A percentile compares a stretch with the other conserved stretches of the same genome.
These are phyloP conservation scores for Vanessa cardui DNA, from an alignment of 2,888 invertebrate species.

Conservation along the genomic window DNA sequence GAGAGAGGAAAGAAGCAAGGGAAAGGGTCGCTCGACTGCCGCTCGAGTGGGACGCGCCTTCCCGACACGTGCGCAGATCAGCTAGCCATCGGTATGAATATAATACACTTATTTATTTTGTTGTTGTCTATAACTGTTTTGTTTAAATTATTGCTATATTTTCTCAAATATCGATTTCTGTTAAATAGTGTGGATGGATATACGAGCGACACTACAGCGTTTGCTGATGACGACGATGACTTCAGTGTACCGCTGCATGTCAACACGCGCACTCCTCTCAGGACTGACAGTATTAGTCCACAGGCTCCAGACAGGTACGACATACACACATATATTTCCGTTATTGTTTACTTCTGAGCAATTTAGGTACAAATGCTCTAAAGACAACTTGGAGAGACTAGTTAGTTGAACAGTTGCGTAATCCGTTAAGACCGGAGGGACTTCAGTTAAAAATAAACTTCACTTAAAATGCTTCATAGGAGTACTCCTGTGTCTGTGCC, in stretches of 20 bases:
- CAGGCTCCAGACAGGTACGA: constrained; percentile 75
- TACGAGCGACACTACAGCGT: constrained; percentile 90
- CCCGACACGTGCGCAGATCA: constrained; percentile 75
- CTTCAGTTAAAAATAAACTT: too few relatives aligned
- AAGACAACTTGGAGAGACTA: too few relatives aligned
- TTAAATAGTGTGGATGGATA: constrained; percentile 86
- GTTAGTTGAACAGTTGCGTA: too few relatives aligned
- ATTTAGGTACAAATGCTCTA: too few relatives aligned
- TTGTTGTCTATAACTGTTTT: too few relatives aligned
- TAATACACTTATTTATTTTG: too few relatives aligned
- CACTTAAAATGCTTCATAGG: too few relatives aligned
- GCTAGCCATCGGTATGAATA: constrained; percentile 74
- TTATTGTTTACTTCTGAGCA: too few relatives aligned
- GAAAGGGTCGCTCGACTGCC: constrained; percentile 88
- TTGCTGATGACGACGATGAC: constrained; percentile 89
- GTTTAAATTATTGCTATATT: too few relatives aligned
- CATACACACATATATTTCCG: not conserved
- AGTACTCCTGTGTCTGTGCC: too few relatives aligned
- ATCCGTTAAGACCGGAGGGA: too few relatives aligned
- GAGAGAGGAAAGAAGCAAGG: constrained; percentile 89
- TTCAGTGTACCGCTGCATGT: constrained; percentile 88
- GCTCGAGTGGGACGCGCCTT: constrained; percentile 84
- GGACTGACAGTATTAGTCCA: constrained; percentile 73
- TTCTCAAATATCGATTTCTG: constrained; percentile 33
- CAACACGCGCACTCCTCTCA: constrained; percentile 79